These are phyloP conservation scores for Anguilla anguilla DNA, from an alignment of 2,797 vertebrate genomes.

Conservation along the genomic window DNA sequence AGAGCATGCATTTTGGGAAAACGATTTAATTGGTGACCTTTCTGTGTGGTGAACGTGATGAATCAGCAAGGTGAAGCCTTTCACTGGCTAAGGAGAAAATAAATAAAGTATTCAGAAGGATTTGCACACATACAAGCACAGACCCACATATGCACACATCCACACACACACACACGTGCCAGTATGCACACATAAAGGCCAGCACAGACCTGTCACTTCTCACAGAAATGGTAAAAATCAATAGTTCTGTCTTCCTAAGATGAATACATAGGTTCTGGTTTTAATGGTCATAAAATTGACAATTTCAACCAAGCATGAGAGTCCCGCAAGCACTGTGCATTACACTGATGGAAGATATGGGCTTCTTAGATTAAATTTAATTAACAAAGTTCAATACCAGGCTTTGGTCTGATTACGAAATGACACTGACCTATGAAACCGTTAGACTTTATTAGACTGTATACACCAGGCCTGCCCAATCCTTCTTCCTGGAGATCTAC, in stretches of 20 bases:
- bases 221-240: background rate
- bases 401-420: background rate
- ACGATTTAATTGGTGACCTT: conserved; percentile 1
- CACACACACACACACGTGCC: no score
- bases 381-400: background rate
- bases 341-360: background rate
- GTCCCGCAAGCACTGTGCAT: background rate
- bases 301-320: background rate
- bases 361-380: background rate
- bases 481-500: no score
- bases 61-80: background rate
- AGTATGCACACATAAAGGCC: background rate
- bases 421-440: background rate
- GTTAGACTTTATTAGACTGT: no score
- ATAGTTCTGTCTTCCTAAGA: background rate
- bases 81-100: background rate
- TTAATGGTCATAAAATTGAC: conserved; percentile 7
- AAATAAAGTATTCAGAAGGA: background rate
- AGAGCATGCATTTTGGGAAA: background rate
- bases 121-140: background rate
- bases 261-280: background rate
- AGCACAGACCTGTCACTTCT: background rate
- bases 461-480: no score
- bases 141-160: background rate
- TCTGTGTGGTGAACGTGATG: background rate